Evolutionary conservation across 2,888 invertebrate species (phyloP).

Genomic region (Cephus rjabovi): DNA sequence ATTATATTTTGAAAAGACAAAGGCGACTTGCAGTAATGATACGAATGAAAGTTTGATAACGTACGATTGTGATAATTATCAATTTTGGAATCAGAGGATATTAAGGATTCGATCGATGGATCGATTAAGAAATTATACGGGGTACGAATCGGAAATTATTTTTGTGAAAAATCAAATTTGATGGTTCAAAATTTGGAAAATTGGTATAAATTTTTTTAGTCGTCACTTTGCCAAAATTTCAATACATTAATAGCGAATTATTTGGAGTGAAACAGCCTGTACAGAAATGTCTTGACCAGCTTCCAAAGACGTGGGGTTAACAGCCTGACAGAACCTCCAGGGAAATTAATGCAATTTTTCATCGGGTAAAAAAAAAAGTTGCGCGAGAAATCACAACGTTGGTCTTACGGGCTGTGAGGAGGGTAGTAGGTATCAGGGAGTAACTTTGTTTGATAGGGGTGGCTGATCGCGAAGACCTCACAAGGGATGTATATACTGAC

Average conservation of each 20-base stretch:
- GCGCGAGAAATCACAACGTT: background rate
- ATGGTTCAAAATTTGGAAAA: too few relatives aligned
- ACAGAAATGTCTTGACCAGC: background rate
- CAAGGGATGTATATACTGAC: background rate
- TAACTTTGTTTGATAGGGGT: background rate
- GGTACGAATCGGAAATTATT: too few relatives aligned
- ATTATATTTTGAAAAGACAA: too few relatives aligned
- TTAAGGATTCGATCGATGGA: too few relatives aligned
- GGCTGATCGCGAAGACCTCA: background rate
- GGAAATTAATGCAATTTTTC: constrained; percentile 40
- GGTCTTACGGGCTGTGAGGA: background rate
- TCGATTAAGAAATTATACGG: too few relatives aligned
- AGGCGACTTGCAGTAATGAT: too few relatives aligned
- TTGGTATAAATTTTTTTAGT: rapidly evolving
- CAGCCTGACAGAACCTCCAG: constrained; percentile 27
- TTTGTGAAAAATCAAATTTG: too few relatives aligned
- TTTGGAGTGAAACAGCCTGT: background rate
- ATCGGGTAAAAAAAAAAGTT: constrained; percentile 5
- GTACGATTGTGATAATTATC: too few relatives aligned
- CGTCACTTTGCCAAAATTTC: too few relatives aligned
- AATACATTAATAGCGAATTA: background rate
- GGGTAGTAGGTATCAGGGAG: background rate
- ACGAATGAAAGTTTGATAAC: too few relatives aligned
- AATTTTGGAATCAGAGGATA: too few relatives aligned
- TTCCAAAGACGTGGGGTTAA: constrained; percentile 6